These are phyloP conservation scores for Bibio marci DNA, from an alignment of 2,888 invertebrate species.

Conservation along the genomic window DNA sequence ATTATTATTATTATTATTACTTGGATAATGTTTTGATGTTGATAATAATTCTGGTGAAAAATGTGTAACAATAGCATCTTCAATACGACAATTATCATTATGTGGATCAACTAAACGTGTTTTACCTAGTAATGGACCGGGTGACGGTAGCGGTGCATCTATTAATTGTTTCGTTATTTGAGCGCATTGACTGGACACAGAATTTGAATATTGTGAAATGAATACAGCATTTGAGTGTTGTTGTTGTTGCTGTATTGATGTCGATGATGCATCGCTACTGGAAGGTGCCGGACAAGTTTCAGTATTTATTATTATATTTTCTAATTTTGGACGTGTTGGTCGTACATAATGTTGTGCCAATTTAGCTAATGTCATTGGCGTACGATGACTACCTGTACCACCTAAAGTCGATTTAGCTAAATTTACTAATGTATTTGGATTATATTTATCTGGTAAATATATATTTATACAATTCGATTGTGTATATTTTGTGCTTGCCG, in stretches of 20 bases:
- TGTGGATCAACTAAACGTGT: conserved; percentile 53
- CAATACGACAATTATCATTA: conserved; percentile 16
- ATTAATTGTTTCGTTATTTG: conserved; percentile 22
- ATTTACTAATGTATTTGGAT: conserved; percentile 26
- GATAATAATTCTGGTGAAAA: background rate
- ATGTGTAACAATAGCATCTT: conserved; percentile 21
- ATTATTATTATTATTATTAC: background rate
- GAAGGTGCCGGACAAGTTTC: background rate
- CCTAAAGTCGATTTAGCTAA: conserved; percentile 26
- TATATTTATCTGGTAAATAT: conserved; percentile 35
- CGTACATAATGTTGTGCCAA: conserved; percentile 6
- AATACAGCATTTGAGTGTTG: too few species aligned
- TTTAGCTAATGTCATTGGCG: conserved; percentile 18
- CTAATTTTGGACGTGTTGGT: conserved; percentile 30
- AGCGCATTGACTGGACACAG: conserved; percentile 1
- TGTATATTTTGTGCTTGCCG: conserved; percentile 31
- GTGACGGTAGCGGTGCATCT: conserved; percentile 55
- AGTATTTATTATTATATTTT: conserved; percentile 32
- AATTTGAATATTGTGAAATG: background rate
- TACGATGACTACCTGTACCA: conserved; percentile 24
- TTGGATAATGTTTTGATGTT: background rate
- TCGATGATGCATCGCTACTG: too few species aligned
- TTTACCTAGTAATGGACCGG: conserved; percentile 66
- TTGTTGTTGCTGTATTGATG: too few species aligned
- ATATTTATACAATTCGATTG: conserved; percentile 43